Percentiles rank a stretch among this genome's conserved stretches.
phyloP scores from a whole-genome alignment of 2,797 vertebrate species.

The Ambastaia sidthimunki region DNA sequence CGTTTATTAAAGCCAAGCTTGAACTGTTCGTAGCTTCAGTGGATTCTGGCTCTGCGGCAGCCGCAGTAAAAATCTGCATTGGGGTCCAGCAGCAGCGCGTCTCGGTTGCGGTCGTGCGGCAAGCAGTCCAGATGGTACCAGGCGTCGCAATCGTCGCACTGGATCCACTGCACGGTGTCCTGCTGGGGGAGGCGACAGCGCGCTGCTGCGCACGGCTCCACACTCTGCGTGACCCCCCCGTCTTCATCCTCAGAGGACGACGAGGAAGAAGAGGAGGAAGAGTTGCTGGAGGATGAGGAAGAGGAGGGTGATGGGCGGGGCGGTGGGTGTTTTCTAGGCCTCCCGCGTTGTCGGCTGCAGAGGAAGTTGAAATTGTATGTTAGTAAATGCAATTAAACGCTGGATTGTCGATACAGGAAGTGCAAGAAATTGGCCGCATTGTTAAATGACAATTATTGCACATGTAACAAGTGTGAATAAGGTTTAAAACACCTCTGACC shows the following conservation, averaged over 20 bases:
- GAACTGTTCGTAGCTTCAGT: background rate
- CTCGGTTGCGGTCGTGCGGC: constrained; percentile 71
- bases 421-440: too few species aligned
- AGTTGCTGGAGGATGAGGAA: constrained; percentile 72
- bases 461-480: too few species aligned
- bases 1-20: background rate
- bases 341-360: constrained; percentile 79
- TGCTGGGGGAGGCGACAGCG: constrained; percentile 82
- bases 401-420: background rate
- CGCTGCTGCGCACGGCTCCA: constrained; percentile 81
- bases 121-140: constrained; percentile 87
- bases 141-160: constrained; percentile 86
- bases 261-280: constrained; percentile 69
- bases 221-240: constrained; percentile 22
- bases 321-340: constrained; percentile 81
- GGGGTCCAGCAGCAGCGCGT: constrained; percentile 78
- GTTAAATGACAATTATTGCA: too few species aligned
- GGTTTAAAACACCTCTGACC: too few species aligned
- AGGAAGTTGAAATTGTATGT: background rate
- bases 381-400: background rate
- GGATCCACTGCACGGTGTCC: constrained; percentile 89
- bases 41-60: constrained; percentile 71
- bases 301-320: constrained; percentile 74
- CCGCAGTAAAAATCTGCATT: constrained; percentile 85
- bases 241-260: constrained; percentile 61